These are phyloP conservation scores for Myopa testacea DNA, from an alignment of 2,888 invertebrate genomes.

Conservation along the genomic window DNA sequence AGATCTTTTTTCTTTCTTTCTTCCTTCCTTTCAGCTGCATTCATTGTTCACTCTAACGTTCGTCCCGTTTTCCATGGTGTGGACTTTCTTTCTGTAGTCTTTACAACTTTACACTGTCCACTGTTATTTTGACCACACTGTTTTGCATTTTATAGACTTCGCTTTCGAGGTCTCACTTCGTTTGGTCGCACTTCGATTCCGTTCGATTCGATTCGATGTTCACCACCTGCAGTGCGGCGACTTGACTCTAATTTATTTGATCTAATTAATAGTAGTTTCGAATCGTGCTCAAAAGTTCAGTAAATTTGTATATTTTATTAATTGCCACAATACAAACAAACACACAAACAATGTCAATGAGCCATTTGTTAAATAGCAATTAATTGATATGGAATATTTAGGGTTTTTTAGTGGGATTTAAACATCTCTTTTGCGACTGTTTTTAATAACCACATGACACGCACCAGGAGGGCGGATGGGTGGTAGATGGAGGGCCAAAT, in stretches of 20 bases:
- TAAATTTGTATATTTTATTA: slow-evolving; percentile 59
- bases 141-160: not conserved
- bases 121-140: slow-evolving; percentile 16
- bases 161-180: not conserved
- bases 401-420: not conserved
- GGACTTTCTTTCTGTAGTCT: not conserved
- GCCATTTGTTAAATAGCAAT: slow-evolving; percentile 52
- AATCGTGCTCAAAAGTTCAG: slow-evolving; percentile 32
- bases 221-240: slow-evolving; percentile 55
- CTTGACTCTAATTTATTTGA: slow-evolving; percentile 50
- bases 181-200: not conserved
- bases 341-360: slow-evolving; percentile 50
- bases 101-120: slow-evolving; percentile 1
- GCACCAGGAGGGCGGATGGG: not conserved
- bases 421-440: not conserved
- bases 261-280: slow-evolving; percentile 60
- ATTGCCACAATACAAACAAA: slow-evolving; percentile 53
- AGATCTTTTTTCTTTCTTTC: slow-evolving; percentile 18
- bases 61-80: not conserved
- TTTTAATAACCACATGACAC: not conserved
- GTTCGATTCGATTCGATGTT: not conserved
- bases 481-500: no score
- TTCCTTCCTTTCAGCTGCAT: not conserved
- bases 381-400: not conserved
- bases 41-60: not conserved